Percentiles rank a stretch among this genome's conserved stretches.
Evolutionary conservation across 2,113 vertebrate species (phyloP).

Genomic region (Machaerirhynchus nigripectus): DNA sequence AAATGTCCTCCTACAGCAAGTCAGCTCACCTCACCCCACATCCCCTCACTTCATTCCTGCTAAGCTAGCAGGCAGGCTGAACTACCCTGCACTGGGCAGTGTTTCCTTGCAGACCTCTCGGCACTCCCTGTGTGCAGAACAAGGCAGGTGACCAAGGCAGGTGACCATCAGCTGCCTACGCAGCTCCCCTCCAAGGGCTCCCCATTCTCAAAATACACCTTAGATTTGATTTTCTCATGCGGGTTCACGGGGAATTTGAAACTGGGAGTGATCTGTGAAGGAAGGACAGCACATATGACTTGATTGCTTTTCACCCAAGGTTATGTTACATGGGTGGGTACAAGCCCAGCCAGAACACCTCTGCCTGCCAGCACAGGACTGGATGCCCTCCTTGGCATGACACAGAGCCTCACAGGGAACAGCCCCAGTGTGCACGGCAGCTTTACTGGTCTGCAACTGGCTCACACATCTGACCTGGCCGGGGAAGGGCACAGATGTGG

Average conservation of each 20-base stretch:
- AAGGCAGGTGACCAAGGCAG: neutral
- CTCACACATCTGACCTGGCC: neutral
- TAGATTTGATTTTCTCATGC: neutral
- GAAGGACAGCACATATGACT: neutral
- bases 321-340: accelerated
- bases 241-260: neutral
- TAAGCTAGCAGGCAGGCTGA: neutral
- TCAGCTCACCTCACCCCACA: neutral
- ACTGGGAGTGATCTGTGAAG: neutral
- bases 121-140: neutral
- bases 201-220: neutral
- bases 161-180: neutral
- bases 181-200: neutral
- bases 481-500: neutral
- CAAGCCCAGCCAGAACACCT: neutral
- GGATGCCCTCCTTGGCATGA: neutral
- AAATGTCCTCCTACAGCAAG: neutral
- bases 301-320: neutral
- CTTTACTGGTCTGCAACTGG: neutral
- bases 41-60: neutral
- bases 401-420: neutral
- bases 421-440: neutral
- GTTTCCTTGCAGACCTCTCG: neutral
- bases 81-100: neutral
- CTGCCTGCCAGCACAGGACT: neutral